A percentile compares a stretch with the other conserved stretches of the same genome.
These are phyloP conservation scores for Dasypolia templi DNA, from an alignment of 2,888 invertebrate species.

Conservation along the genomic window DNA sequence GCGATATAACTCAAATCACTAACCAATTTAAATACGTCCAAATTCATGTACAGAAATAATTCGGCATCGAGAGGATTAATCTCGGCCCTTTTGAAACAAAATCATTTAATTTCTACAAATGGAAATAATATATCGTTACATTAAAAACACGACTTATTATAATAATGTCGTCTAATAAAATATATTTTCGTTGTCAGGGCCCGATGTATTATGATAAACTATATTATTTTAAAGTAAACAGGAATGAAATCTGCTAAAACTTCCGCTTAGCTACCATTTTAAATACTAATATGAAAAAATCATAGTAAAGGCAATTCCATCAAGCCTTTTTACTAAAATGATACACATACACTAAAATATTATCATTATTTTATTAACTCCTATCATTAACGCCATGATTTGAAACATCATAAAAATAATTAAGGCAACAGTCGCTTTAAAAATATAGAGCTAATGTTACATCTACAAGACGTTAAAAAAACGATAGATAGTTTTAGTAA, in stretches of 20 bases:
- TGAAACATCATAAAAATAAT: constrained; percentile 78
- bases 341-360: constrained; percentile 73
- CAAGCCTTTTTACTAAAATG: constrained; percentile 68
- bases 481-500: neutral
- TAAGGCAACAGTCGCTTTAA: constrained; percentile 82
- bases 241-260: constrained; percentile 70
- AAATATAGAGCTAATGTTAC: constrained; percentile 71
- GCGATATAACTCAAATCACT: constrained; percentile 74
- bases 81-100: constrained; percentile 62
- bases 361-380: constrained; percentile 69
- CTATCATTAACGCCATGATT: constrained; percentile 74
- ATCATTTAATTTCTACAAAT: constrained; percentile 38
- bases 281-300: constrained; percentile 66
- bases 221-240: constrained; percentile 63
- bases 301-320: constrained; percentile 77
- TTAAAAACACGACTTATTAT: constrained; percentile 29
- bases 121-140: constrained; percentile 40
- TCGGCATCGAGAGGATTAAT: constrained; percentile 79
- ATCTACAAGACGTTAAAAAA: constrained; percentile 67
- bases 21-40: constrained; percentile 69
- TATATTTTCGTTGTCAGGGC: constrained; percentile 78
- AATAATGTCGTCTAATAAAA: constrained; percentile 37
- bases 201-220: constrained; percentile 64
- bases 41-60: constrained; percentile 74
- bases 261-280: constrained; percentile 66